These are phyloP conservation scores for Eutolmus rufibarbis DNA, from an alignment of 2,888 invertebrate genomes.

Conservation along the genomic window DNA sequence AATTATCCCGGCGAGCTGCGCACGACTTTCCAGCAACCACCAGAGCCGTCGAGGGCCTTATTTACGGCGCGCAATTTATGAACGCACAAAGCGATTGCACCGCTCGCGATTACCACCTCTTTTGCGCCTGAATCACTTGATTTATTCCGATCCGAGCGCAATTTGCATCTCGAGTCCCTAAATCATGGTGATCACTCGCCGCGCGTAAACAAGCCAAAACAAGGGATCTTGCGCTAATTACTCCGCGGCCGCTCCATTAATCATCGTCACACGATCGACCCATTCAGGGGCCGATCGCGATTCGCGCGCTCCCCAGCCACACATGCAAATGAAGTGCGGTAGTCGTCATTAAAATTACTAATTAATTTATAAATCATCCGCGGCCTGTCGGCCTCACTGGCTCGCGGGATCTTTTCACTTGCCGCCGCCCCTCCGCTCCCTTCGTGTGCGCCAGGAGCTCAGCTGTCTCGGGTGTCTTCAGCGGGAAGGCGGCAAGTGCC, in stretches of 20 bases:
- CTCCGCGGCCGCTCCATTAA: slow-evolving; percentile 25
- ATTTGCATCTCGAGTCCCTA: slow-evolving; percentile 32
- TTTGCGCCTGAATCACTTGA: slow-evolving; percentile 22
- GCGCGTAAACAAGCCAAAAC: slow-evolving; percentile 32
- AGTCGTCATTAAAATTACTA: slow-evolving; percentile 50
- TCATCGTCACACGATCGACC: slow-evolving; percentile 37
- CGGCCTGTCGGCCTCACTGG: slow-evolving; percentile 7
- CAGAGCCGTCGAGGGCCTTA: not conserved
- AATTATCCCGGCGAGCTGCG: not conserved
- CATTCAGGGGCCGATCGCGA: slow-evolving; percentile 28
- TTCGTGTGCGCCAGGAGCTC: not conserved
- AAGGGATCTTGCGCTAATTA: slow-evolving; percentile 36
- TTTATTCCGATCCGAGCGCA: slow-evolving; percentile 21
- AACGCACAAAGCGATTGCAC: not conserved
- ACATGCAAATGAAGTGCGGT: slow-evolving; percentile 37
- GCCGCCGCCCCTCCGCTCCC: slow-evolving; percentile 25
- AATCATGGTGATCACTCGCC: slow-evolving; percentile 25
- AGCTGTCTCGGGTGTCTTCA: not conserved
- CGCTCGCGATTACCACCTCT: slow-evolving; percentile 4
- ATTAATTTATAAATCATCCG: slow-evolving; percentile 52
- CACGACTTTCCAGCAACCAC: slow-evolving; percentile 6
- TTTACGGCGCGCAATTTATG: slow-evolving; percentile 9
- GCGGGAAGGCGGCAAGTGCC: not conserved
- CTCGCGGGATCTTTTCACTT: slow-evolving; percentile 44
- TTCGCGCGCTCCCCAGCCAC: not conserved